These are phyloP conservation scores for Bombus difficillimus DNA, from an alignment of 1,140 invertebrate genomes.

Conservation along the genomic window DNA sequence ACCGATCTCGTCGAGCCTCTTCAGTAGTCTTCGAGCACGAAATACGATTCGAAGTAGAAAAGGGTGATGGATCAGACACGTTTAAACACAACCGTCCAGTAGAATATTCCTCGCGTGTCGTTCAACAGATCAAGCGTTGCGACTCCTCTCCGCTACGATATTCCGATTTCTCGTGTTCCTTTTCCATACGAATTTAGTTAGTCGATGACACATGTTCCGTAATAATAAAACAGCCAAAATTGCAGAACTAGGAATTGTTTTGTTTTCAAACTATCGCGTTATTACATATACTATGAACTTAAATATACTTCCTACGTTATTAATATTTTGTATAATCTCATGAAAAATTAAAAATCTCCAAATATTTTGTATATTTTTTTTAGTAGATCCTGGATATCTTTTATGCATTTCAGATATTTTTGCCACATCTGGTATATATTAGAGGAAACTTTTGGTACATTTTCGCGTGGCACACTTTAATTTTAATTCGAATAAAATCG, in stretches of 20 bases:
- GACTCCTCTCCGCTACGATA: background rate
- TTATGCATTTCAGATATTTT: no score
- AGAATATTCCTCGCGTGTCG: constrained; percentile 14
- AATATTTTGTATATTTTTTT: no score
- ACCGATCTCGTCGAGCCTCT: constrained; percentile 9
- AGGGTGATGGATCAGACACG: background rate
- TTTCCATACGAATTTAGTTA: constrained; percentile 12
- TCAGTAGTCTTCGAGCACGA: constrained; percentile 6
- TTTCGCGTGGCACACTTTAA: no score
- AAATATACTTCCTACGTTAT: background rate
- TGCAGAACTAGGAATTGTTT: background rate
- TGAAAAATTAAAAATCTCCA: no score
- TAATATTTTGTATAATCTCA: background rate
- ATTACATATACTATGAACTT: no score
- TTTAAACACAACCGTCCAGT: constrained; percentile 2
- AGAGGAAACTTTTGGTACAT: no score
- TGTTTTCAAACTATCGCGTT: background rate
- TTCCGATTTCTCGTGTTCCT: background rate
- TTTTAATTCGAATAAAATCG: no score
- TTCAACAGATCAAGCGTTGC: constrained; percentile 12
- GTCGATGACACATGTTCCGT: background rate
- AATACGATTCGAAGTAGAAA: constrained; percentile 4
- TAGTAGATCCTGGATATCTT: no score
- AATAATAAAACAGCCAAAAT: background rate
- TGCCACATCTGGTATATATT: no score